phyloP scores from a whole-genome alignment of 2,797 vertebrate genomes.

The Thamnophis elegans region DNA sequence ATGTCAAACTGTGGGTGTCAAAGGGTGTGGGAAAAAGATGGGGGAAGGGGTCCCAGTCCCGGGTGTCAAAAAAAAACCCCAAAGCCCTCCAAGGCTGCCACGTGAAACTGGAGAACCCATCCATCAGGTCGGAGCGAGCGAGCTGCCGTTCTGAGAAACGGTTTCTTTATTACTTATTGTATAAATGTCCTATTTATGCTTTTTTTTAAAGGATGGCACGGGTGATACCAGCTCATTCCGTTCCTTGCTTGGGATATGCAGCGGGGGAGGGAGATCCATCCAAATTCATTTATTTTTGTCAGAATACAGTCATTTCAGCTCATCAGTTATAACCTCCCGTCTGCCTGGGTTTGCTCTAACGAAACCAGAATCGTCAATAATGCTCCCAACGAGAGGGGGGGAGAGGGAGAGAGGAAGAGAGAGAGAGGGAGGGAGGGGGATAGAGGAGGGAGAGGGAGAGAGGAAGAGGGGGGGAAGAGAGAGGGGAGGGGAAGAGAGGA shows the following conservation, averaged over 20 bases:
- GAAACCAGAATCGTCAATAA: conserved; percentile 20
- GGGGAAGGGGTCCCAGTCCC: conserved; percentile 32
- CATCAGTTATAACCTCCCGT: neutral
- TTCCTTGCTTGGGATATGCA: neutral
- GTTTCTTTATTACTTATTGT: neutral
- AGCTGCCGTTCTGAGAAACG: neutral
- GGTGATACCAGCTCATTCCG: neutral
- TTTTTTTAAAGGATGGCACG: conserved; percentile 12
- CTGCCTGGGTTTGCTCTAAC: neutral
- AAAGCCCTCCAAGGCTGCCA: neutral
- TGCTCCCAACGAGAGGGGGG: neutral
- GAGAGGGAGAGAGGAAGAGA: too few species aligned
- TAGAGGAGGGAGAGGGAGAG: too few species aligned
- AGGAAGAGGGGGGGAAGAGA: too few species aligned
- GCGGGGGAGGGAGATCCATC: neutral
- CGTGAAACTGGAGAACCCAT: conserved; percentile 32
- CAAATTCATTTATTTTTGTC: conserved; percentile 45
- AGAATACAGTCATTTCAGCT: neutral
- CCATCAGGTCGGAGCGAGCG: conserved; percentile 1
- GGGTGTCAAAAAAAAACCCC: conserved; percentile 32
- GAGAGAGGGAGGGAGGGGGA: too few species aligned
- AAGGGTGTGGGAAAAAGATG: neutral
- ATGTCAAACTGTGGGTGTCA: neutral
- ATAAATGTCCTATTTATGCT: conserved; percentile 27
- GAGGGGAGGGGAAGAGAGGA: too few species aligned